Evolutionary conservation across 2,888 invertebrate species (phyloP).

Genomic region (Trimorus sp.): DNA sequence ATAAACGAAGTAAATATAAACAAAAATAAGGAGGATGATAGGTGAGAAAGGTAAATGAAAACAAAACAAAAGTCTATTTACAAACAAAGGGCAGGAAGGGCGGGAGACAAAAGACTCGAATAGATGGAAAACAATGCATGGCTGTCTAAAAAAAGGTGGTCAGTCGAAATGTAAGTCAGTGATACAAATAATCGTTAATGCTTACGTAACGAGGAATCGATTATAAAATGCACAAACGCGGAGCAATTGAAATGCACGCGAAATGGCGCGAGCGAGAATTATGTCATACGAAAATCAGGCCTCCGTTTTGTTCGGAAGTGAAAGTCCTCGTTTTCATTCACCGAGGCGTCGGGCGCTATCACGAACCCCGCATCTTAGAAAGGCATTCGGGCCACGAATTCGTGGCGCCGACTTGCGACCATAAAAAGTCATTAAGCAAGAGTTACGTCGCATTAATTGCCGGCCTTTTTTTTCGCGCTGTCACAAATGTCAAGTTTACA

Average conservation of each 20-base stretch:
- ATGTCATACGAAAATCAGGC: conserved; percentile 59
- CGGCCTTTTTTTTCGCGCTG: conserved; percentile 3
- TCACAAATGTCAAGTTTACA: conserved; percentile 59
- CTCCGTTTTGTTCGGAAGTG: conserved; percentile 62
- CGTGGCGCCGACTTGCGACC: conserved; percentile 18
- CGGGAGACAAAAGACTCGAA: neutral
- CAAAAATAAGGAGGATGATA: neutral
- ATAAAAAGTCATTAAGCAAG: conserved; percentile 47
- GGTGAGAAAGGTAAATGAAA: neutral
- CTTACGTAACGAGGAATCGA: conserved; percentile 54
- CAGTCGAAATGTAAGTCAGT: neutral
- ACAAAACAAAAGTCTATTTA: neutral
- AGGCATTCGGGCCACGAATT: conserved; percentile 45
- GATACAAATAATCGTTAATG: neutral
- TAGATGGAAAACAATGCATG: neutral
- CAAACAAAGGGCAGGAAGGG: neutral
- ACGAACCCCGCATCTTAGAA: conserved; percentile 50
- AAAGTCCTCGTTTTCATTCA: conserved; percentile 65
- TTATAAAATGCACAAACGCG: conserved; percentile 46
- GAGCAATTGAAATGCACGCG: conserved; percentile 21
- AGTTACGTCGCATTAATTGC: conserved; percentile 36
- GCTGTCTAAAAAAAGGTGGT: neutral
- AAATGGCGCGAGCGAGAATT: conserved; percentile 34
- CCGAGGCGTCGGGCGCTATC: conserved; percentile 23
- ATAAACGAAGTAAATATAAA: neutral